phyloP scores from a whole-genome alignment of 2,888 invertebrate genomes.

The Mactromeris polynyma region DNA sequence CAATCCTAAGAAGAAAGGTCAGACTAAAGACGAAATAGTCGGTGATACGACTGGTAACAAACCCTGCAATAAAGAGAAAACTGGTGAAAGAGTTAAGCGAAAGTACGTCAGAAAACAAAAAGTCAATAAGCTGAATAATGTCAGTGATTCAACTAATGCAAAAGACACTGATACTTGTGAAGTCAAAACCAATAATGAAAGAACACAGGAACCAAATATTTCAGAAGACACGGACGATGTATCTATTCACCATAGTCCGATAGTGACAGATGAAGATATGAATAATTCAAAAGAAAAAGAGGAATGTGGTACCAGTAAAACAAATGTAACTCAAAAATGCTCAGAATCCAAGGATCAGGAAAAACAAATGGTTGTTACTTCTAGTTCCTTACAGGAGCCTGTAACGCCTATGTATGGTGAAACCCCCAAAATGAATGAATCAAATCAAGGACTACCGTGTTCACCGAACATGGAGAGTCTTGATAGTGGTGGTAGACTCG shows the following conservation, averaged over 20 bases:
- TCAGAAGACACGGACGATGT: not conserved
- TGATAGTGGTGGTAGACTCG: conserved; percentile 41
- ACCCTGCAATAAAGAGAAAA: not conserved
- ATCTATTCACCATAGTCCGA: not conserved
- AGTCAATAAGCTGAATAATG: not conserved
- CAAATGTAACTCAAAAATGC: not conserved
- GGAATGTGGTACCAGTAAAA: conserved; percentile 9
- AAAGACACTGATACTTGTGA: conserved; percentile 10
- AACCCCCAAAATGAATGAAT: conserved; percentile 63
- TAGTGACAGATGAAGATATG: not conserved
- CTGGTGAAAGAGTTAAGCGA: conserved; percentile 50
- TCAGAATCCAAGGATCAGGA: conserved; percentile 9
- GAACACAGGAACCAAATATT: not conserved
- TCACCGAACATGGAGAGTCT: conserved; percentile 59
- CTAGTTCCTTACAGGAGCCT: conserved; percentile 41
- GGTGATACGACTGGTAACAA: not conserved
- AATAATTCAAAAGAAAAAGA: not conserved
- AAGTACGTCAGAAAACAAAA: conserved; percentile 61
- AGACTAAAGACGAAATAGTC: conserved; percentile 21
- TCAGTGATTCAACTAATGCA: not conserved
- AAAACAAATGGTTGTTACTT: conserved; percentile 21
- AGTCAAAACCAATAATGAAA: not conserved
- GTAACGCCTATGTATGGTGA: conserved; percentile 64
- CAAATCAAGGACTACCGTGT: conserved; percentile 59
- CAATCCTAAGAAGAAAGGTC: not conserved